These are phyloP conservation scores for Cydia splendana DNA, from an alignment of 1,140 invertebrate genomes.

Conservation along the genomic window DNA sequence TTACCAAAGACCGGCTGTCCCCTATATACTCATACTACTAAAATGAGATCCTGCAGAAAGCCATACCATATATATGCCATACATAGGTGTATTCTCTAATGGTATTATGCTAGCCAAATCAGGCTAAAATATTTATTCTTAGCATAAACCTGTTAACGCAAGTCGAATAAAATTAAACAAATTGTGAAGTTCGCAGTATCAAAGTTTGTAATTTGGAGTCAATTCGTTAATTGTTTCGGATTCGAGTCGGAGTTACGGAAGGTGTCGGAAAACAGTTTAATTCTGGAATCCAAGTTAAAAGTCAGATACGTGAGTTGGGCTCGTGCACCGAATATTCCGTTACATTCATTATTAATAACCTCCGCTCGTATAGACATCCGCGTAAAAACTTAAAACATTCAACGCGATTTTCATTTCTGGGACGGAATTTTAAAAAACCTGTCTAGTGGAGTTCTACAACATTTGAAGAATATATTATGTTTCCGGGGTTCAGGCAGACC, in stretches of 20 bases:
- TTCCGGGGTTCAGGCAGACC: too few relatives aligned
- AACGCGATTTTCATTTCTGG: too few relatives aligned
- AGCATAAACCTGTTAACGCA: neutral
- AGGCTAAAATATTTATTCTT: neutral
- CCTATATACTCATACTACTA: too few relatives aligned
- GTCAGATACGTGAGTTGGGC: neutral
- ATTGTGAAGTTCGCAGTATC: slow-evolving; percentile 2
- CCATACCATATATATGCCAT: too few relatives aligned
- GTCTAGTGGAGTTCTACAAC: too few relatives aligned
- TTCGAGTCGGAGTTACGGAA: neutral
- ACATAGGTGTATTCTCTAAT: too few relatives aligned
- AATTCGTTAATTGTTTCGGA: slow-evolving; percentile 19
- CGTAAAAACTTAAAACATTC: too few relatives aligned
- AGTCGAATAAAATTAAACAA: slow-evolving; percentile 8
- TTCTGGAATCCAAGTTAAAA: neutral
- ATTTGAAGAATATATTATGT: too few relatives aligned
- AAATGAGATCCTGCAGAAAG: too few relatives aligned
- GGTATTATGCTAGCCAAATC: neutral
- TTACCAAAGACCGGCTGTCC: too few relatives aligned
- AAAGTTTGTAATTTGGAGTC: slow-evolving; percentile 14
- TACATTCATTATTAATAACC: neutral
- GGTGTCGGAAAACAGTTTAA: neutral
- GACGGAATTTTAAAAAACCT: too few relatives aligned
- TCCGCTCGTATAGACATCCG: too few relatives aligned
- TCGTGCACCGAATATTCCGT: neutral